Evolutionary conservation across 2,113 vertebrate species (phyloP).

Genomic region (Ceyx margarethae): DNA sequence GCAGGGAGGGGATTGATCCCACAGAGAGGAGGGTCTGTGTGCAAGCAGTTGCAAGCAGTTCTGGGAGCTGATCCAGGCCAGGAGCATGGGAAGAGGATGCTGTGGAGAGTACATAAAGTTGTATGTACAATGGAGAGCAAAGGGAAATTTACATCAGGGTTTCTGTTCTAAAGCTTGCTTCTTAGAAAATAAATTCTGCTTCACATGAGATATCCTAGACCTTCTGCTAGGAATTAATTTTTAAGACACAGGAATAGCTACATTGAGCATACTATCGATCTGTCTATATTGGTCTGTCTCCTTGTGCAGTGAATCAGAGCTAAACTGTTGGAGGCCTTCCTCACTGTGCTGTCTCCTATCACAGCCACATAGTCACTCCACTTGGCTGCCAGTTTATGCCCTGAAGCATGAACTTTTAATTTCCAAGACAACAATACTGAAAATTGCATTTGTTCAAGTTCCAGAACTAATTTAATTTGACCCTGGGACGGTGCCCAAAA

Average conservation of each 20-base stretch:
- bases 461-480: conserved; percentile 53
- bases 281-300: not conserved
- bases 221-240: not conserved
- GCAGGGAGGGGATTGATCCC: not conserved
- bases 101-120: not conserved
- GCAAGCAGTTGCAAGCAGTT: not conserved
- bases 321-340: not conserved
- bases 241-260: not conserved
- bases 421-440: conserved; percentile 24
- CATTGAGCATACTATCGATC: not conserved
- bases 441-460: conserved; percentile 34
- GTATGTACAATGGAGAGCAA: not conserved
- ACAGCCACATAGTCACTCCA: not conserved
- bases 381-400: not conserved
- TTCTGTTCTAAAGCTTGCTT: not conserved
- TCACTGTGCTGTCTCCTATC: not conserved
- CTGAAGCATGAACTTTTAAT: conserved; percentile 52
- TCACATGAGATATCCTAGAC: not conserved
- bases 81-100: not conserved
- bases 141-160: not conserved
- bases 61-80: not conserved
- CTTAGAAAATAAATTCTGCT: not conserved
- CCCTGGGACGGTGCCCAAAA: conserved; percentile 4
- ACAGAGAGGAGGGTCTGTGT: not conserved
- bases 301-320: not conserved